Base-by-base conservation (phyloP, 1,140 invertebrate genomes). In the Oncopodura yosiiana region DNA sequence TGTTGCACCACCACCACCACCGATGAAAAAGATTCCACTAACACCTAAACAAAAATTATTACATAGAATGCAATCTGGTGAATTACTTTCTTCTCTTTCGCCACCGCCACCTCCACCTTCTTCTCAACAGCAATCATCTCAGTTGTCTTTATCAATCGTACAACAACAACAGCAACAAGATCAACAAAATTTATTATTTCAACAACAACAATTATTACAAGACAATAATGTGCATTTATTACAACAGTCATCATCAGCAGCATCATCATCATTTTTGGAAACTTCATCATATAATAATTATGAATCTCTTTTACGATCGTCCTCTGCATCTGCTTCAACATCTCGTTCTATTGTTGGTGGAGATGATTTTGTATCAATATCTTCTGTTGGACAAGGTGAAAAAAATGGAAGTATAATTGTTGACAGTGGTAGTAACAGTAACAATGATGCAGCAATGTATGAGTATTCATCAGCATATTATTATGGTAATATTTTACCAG, bases 1-100 rank as follows among this genome's bases (percentile, higher is more conserved):
- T 3, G 26, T 49, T 14, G 3, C 32, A 21, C n/a, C 8, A 30
- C 50, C 11, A 26, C 32, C n/a, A 38, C 49, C 23, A 27, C 37
- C 14, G n/a, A 53, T n/a, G 4, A 64, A 64, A 42, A 64, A 61
- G 41, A 64, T 64, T 24, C 58, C 61, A 18, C 27, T 64, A 18
- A 61, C 62, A 12, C 62, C 62, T 18, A 64, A 64, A 38, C 62
- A 64, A 43, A 64, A 64, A 29, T 26, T 64, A 14, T 29, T 64
- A 5, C 62, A 64, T 49, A 37, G 62, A 34, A 51, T 63, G 36
- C 62, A 63, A 46, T 57, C 41, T 43, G 62, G 58, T 3, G 58
- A 60, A 49, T 23, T 63, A 18, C 32, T 41, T 16, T 24, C 29
- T n/a, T 27, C 52, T 2, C 38, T 56, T 27, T 50, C 46, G 9